These are phyloP conservation scores for Archivesica marissinica DNA, from an alignment of 1,140 invertebrate genomes.

Conservation along the genomic window DNA sequence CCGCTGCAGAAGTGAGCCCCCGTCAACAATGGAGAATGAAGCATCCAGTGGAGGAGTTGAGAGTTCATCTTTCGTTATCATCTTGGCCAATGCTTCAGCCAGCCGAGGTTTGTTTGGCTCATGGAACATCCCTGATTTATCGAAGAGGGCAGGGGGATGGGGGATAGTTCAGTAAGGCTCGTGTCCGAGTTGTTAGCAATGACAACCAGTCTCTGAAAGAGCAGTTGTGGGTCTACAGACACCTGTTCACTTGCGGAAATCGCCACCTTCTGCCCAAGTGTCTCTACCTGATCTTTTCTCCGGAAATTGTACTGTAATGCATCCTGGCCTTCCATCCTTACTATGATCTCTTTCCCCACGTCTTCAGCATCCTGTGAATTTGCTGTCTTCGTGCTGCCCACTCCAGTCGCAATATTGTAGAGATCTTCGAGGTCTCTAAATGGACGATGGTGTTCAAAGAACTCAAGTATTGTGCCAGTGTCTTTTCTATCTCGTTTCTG, in stretches of 20 bases:
- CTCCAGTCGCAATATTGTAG: conserved; percentile 54
- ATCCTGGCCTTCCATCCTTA: conserved; percentile 35
- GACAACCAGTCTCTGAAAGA: too few species aligned
- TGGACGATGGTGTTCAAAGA: conserved; percentile 54
- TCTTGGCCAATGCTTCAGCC: too few species aligned
- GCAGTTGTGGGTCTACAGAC: too few species aligned
- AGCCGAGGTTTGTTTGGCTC: too few species aligned
- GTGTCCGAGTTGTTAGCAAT: conserved; percentile 4
- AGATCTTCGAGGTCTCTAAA: conserved; percentile 46
- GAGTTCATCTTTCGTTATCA: too few species aligned
- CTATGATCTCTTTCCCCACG: conserved; percentile 52
- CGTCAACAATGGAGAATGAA: too few species aligned
- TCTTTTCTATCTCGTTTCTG: conserved; percentile 63
- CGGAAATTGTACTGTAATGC: conserved; percentile 51
- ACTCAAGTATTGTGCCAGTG: conserved; percentile 29
- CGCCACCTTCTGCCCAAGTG: conserved; percentile 31
- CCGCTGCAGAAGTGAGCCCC: too few species aligned
- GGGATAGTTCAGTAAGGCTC: conserved; percentile 59
- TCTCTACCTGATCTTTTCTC: conserved; percentile 52
- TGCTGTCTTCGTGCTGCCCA: conserved; percentile 20
- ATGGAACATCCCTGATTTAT: not conserved
- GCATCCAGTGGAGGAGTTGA: too few species aligned
- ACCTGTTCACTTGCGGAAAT: conserved; percentile 34
- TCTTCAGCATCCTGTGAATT: conserved; percentile 54
- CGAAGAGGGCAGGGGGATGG: conserved; percentile 38